Evolutionary conservation across 1,140 invertebrate genomes (phyloP).

Genomic region (Drosophila repleta): DNA sequence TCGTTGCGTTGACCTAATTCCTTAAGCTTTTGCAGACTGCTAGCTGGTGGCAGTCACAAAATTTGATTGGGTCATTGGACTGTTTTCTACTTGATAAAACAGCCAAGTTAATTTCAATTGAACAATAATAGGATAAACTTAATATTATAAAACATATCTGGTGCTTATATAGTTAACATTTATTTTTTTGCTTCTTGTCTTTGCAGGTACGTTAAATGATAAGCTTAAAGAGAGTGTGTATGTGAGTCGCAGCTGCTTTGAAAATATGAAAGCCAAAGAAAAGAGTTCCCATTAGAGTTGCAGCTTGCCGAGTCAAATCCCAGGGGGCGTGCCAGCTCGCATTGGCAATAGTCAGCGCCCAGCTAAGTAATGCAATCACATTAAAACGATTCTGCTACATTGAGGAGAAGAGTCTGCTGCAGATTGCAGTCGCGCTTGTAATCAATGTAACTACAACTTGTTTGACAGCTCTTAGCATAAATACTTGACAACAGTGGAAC

Average conservation of each 20-base stretch:
- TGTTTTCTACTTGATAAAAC: too few species aligned
- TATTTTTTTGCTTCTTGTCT: neutral
- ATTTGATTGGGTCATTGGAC: too few species aligned
- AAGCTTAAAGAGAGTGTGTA: slow-evolving; percentile 5
- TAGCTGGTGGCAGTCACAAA: too few species aligned
- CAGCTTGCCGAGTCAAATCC: slow-evolving; percentile 31
- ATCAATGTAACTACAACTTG: slow-evolving; percentile 80
- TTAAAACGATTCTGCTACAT: slow-evolving; percentile 43
- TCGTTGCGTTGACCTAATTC: too few species aligned
- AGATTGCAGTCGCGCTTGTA: slow-evolving; percentile 55
- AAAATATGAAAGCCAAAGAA: neutral
- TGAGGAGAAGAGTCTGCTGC: neutral
- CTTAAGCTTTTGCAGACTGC: too few species aligned
- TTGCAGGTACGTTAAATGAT: slow-evolving; percentile 48
- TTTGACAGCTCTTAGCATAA: slow-evolving; percentile 83
- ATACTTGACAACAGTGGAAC: slow-evolving; percentile 65
- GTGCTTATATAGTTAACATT: too few species aligned
- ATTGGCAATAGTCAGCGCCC: slow-evolving; percentile 22
- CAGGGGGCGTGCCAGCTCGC: slow-evolving; percentile 39
- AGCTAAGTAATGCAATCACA: slow-evolving; percentile 70
- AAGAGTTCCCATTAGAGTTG: slow-evolving; percentile 3
- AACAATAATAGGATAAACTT: too few species aligned
- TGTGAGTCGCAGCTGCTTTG: neutral
- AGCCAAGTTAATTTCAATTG: too few species aligned
- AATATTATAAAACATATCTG: too few species aligned